Evolutionary conservation across 1,140 invertebrate species (phyloP).

Genomic region (Eueides isabella): DNA sequence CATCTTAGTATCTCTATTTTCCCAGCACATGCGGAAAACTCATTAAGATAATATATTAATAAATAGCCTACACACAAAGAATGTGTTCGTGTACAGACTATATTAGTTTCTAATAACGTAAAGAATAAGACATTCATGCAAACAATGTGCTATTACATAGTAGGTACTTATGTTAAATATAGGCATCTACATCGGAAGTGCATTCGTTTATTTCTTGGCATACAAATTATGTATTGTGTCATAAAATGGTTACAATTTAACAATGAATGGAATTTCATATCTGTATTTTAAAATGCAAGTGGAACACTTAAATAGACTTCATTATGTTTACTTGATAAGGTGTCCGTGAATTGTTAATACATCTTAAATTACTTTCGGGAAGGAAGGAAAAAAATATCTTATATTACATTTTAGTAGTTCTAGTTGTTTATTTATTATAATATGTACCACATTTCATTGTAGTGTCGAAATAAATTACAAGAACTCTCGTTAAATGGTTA

Average conservation of each 20-base stretch:
- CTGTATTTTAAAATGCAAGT: neutral
- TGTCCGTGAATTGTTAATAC: neutral
- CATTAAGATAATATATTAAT: neutral
- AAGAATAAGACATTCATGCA: slow-evolving; percentile 13
- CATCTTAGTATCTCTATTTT: neutral
- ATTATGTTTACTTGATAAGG: neutral
- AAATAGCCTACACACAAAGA: neutral
- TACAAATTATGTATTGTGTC: neutral
- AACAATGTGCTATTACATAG: slow-evolving; percentile 32
- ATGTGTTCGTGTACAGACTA: neutral
- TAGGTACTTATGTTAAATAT: slow-evolving; percentile 15
- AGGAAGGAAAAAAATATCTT: neutral
- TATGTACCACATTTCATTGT: no score
- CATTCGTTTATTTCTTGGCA: slow-evolving; percentile 20
- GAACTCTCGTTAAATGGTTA: no score
- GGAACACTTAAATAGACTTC: neutral
- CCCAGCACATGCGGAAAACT: neutral
- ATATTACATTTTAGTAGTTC: neutral
- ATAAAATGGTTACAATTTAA: slow-evolving; percentile 1
- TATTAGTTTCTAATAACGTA: slow-evolving; percentile 6
- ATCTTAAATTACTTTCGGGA: neutral
- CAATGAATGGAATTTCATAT: neutral
- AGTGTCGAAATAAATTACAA: no score
- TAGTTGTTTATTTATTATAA: neutral
- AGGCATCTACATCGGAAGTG: slow-evolving; percentile 18